Percentiles rank a stretch among this genome's conserved stretches.
These are phyloP conservation scores for Pseudocheirus occidentalis DNA, from an alignment of 2,797 vertebrate genomes.

Conservation along the genomic window DNA sequence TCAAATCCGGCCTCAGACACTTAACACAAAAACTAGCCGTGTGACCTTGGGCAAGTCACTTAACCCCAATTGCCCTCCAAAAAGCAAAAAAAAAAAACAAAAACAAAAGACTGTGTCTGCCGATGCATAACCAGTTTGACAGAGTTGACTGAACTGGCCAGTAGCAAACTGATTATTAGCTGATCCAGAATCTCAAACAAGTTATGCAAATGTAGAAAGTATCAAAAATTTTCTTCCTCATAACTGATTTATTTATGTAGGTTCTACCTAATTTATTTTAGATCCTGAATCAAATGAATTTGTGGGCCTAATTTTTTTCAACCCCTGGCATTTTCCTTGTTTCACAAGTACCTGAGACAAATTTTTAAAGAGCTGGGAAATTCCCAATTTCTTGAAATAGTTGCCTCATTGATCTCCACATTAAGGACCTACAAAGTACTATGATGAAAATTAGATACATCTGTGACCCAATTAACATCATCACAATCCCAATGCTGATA, in stretches of 20 bases:
- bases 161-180: constrained; percentile 14
- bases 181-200: background rate
- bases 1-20: no score
- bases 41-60: no score
- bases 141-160: constrained; percentile 3
- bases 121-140: background rate
- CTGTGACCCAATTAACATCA: background rate
- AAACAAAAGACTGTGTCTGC: no score
- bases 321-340: background rate
- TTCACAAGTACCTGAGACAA: background rate
- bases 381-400: background rate
- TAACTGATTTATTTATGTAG: background rate
- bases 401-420: background rate
- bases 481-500: background rate
- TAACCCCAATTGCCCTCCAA: no score
- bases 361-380: background rate
- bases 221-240: constrained; percentile 8
- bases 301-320: background rate
- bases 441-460: background rate
- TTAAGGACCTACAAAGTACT: background rate
- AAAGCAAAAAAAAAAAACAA: no score
- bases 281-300: background rate
- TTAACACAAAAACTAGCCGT: no score
- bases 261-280: constrained; percentile 3
- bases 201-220: background rate